Evolutionary conservation across 2,888 invertebrate species (phyloP), one percentile per base, ranked within the genome.

Genomic region (Epinotia nisella): DNA sequence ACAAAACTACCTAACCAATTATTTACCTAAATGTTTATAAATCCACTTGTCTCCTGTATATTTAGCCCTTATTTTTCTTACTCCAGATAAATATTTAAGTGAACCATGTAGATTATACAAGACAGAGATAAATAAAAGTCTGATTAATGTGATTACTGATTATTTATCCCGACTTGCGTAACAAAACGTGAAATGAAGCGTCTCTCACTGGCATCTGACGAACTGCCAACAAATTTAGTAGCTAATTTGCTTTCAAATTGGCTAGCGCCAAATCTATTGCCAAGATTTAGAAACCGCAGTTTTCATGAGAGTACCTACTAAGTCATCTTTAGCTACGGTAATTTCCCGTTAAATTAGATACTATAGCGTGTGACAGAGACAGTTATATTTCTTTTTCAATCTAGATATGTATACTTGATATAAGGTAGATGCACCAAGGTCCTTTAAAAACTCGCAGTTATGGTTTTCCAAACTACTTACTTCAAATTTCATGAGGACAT

Each of bases 181-280:
- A 71, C 59, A 29, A 45, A 55, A 55, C 41, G 79, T 81, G 75
- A 79, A 78, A 75, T 77, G 74, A 76, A 55, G 74, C 66, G 74
- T 75, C 74, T 13, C 61, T 58, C 69, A 70, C 66, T 71, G 74
- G 75, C 74, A 70, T 82, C 82, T 85, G 85, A 86, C 77, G 83
- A 76, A 83, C 80, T 80, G 85, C 87, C 85, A 87, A 82, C 73
- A 80, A 74, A 62, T 71, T 71, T 75, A 68, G 58, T 70, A 73
- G 59, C 76, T 76, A 78, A 78, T 81, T 78, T 81, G 79, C 71
- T 70, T 74, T 73, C 61, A 76, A 73, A 79, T 82, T 77, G 77
- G 75, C 80, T 78, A 75, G 78, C 77, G 65, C 76, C 76, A 74
- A 77, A 74, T 74, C 74, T 77, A 76, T 79, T 80, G 82, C 80